Base-by-base conservation (phyloP, 2,113 vertebrate species). In the Puntigrus tetrazona region DNA sequence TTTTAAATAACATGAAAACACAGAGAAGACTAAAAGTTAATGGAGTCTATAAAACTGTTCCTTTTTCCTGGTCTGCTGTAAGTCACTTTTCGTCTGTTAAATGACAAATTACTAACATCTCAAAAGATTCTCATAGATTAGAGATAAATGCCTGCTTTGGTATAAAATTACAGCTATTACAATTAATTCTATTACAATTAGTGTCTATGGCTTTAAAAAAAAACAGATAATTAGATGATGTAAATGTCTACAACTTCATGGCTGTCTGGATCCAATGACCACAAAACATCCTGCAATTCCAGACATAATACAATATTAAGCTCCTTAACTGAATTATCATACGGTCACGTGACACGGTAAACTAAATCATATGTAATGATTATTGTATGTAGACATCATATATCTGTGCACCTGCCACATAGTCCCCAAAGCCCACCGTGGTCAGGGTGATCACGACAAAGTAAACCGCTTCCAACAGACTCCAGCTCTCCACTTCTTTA, bases 391-490 rank as follows among this genome's bases (percentile, higher is more conserved):
- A 74, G 61, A 55, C 41, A 50, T 55, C 11, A 41, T 47, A 22
- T 81, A 38, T 38, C 52, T 36, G 20, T 31, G 52, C 89, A 97
- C 97, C 96, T 88, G 97, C 94, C 75, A 98, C 97, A 7, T 90
- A 98, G 90, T 98, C 97, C 22, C 97, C 97, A 20, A 98, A 97
- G 76, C 97, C 97, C 61, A 97, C 95, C 0, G 97, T 98, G 61
- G 96, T 98, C 78, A 97, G 94, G 0, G 96, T 97, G 91, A 97
- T 95, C 74, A 98, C 94, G 82, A 97, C 96, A 86, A 97, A 98
- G 90, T 97, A 98, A 82, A 96, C 89, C 0, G 96, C 94, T 87
- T 98, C 96, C 50, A 97, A 88, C 69, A 96, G 91, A 0, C 89
- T 84, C 97, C 97, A 98, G 1, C 91, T 29, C 89, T 98, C 97